These are phyloP conservation scores for Gonioctena quinquepunctata DNA, from an alignment of 1,140 invertebrate species.

Conservation along the genomic window DNA sequence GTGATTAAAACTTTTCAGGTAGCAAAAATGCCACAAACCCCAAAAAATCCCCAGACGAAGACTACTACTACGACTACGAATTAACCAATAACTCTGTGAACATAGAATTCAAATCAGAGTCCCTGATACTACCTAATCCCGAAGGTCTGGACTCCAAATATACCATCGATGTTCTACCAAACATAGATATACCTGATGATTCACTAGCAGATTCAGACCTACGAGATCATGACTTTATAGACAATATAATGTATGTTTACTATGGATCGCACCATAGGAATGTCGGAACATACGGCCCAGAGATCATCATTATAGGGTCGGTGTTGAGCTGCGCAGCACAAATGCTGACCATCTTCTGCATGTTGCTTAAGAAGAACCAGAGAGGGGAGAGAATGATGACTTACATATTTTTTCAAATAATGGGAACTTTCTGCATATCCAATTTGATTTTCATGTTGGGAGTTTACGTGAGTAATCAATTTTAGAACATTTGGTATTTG, in stretches of 20 bases:
- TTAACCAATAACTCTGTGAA: constrained; percentile 34
- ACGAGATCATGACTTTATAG: constrained; percentile 60
- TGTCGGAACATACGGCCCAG: constrained; percentile 49
- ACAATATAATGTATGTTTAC: constrained; percentile 64
- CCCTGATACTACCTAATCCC: constrained; percentile 51
- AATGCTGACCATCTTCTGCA: constrained; percentile 50
- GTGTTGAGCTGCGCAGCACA: constrained; percentile 53
- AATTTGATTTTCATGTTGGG: constrained; percentile 59
- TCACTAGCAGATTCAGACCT: constrained; percentile 54
- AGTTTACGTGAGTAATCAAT: constrained; percentile 58
- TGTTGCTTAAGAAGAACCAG: constrained; percentile 49
- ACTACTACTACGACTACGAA: constrained; percentile 53
- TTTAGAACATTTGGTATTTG: no score
- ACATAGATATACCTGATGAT: constrained; percentile 51
- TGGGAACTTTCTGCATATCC: constrained; percentile 49
- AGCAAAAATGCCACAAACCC: constrained; percentile 6
- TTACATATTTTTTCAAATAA: constrained; percentile 51
- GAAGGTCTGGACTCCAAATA: constrained; percentile 46
- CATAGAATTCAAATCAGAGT: constrained; percentile 39
- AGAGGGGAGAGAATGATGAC: constrained; percentile 46
- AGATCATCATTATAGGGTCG: constrained; percentile 52
- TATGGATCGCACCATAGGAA: constrained; percentile 56
- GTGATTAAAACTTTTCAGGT: constrained; percentile 6
- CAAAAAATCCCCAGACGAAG: constrained; percentile 30
- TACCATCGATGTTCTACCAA: constrained; percentile 46